Evolutionary conservation across 2,113 vertebrate species (phyloP), one percentile per base, ranked within the genome.

Genomic region (Poeciliopsis occidentalis): DNA sequence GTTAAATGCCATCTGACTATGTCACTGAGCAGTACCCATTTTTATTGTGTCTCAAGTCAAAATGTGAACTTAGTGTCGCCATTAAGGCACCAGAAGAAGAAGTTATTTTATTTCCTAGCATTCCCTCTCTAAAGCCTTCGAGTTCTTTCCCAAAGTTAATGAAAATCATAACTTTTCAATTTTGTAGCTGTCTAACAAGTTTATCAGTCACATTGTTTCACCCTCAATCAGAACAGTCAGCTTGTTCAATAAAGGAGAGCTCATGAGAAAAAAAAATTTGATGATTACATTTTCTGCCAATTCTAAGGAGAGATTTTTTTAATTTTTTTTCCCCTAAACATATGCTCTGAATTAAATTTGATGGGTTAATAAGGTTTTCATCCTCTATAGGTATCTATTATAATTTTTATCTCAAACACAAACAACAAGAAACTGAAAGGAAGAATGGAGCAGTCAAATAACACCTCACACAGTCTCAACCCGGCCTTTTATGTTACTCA

Each of bases 81-180:
- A 15, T 79, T 76, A 71, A 32, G 3, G 64, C 82, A 31, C 30
- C 4, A 31, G 30, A 31, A 30, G 30, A 30, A 30, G 30, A 30
- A 3, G 34, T 37, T 37, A 37, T 37, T 37, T 11, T 10, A 37
- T 37, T 37, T 37, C 34, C 34, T 37, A 37, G 34, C 32, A 15
- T 64, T 4, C 54, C 15, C 71, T 17, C 64, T 78, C 47, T 64
- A 64, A 64, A 57, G 61, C 51, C 39, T 47, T 75, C n/a, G 60
- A 85, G 54, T 80, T 37, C 32, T 85, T 86, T 82, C 71, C 76
- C 24, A 86, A 78, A 69, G 60, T 78, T 27, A 75, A 75, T 83
- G 60, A 80, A 88, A 91, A 79, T 80, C 66, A 79, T 77, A 63
- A 73, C 60, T 75, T 71, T 83, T 83, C 69, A 65, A 30, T 85